These are phyloP conservation scores for Ectemnius lituratus DNA, from an alignment of 2,888 invertebrate genomes.

Conservation along the genomic window DNA sequence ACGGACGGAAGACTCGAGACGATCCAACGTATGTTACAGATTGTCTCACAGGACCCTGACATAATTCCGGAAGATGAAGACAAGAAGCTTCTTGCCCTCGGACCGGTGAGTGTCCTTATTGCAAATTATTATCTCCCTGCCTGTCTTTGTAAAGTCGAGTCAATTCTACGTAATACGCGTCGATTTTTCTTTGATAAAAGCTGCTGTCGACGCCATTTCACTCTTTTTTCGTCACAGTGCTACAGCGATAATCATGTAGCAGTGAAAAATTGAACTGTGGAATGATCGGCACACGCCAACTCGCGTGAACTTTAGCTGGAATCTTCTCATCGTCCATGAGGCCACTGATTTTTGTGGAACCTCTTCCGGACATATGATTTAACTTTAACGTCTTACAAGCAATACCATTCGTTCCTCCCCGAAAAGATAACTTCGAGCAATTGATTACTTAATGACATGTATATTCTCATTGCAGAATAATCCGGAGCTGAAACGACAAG, in stretches of 20 bases:
- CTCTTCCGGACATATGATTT: too few relatives aligned
- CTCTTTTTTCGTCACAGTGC: neutral
- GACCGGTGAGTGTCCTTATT: slow-evolving; percentile 36
- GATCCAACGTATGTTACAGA: slow-evolving; percentile 56
- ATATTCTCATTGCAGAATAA: slow-evolving; percentile 58
- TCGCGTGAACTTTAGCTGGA: neutral
- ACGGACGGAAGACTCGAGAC: slow-evolving; percentile 52
- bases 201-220: neutral
- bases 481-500: slow-evolving; percentile 45
- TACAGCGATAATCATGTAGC: neutral
- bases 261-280: neutral
- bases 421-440: neutral
- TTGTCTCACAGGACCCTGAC: slow-evolving; percentile 52
- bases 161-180: neutral
- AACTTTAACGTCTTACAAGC: too few relatives aligned
- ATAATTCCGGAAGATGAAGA: slow-evolving; percentile 47
- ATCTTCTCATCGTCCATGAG: too few relatives aligned
- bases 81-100: slow-evolving; percentile 31
- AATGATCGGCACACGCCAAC: neutral
- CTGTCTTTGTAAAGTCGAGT: too few relatives aligned
- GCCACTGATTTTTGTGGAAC: too few relatives aligned
- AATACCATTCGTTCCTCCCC: too few relatives aligned
- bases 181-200: neutral
- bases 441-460: slow-evolving; percentile 11
- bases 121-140: too few relatives aligned